Evolutionary conservation across 2,888 invertebrate genomes (phyloP), one percentile per base, ranked within the genome.

Genomic region (Bembecia ichneumoniformis): DNA sequence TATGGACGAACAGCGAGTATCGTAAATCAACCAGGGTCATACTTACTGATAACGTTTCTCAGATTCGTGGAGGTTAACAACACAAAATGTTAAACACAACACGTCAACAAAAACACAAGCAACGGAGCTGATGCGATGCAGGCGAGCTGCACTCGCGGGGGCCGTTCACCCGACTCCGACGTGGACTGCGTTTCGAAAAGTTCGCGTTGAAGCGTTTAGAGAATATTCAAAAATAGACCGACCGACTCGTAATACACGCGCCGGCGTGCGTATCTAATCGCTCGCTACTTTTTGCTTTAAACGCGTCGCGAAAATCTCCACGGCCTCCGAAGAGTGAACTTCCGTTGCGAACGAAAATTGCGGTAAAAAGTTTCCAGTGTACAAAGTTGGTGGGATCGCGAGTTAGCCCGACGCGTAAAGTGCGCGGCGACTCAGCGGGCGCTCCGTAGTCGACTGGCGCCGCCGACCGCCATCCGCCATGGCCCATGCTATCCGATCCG

Each of bases 221-320:
- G 79, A 77, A 82, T 82, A 86, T 82, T 84, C 86, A 84, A 84
- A 87, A 87, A 87, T 87, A 86, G 87, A 84, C 74, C 74, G 76
- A 77, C 74, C 64, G 68, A 71, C 66, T 71, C 60, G 68, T 66
- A 69, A 28, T 64, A 73, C 76, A 77, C 76, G 74, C 73, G 75
- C 70, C 65, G 74, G 71, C 67, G 63, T 70, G 68, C 62, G 66
- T 59, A 53, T 55, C 61, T 53, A 55, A 64, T 64, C 64, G 68
- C 66, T 65, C 61, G 61, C 70, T 28, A 71, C 69, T 70, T 66
- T 63, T 60, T 60, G 65, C 61, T 62, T 59, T 60, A 66, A 64
- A 58, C 65, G 58, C 66, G 60, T 65, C 60, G 68, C 66, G 68
- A 68, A 62, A 69, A 66, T 62, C 61, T 59, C 66, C 67, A 68